phyloP scores from a whole-genome alignment of 2,888 invertebrate species.

The Hemaris fuciformis region DNA sequence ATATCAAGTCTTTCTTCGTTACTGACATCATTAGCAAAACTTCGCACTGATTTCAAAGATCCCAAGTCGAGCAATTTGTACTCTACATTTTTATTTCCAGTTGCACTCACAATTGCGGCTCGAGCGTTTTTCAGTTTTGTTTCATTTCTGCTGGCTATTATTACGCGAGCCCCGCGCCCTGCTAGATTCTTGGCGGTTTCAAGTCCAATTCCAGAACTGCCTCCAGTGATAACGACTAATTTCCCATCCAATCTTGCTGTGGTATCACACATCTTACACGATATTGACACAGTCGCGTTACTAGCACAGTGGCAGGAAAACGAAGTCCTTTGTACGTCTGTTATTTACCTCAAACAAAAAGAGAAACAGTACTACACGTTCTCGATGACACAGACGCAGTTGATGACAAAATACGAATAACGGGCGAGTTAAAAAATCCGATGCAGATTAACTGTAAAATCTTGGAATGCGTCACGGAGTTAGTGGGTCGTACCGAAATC shows the following conservation, averaged over 20 bases:
- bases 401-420: neutral
- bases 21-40: conserved; percentile 74
- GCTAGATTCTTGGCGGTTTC: conserved; percentile 72
- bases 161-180: conserved; percentile 68
- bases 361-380: conserved; percentile 27
- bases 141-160: conserved; percentile 77
- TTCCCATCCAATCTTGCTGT: conserved; percentile 54
- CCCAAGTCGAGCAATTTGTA: conserved; percentile 65
- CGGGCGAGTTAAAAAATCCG: neutral
- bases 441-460: neutral
- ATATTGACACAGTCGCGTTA: conserved; percentile 3
- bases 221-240: conserved; percentile 67
- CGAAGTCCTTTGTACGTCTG: conserved; percentile 18
- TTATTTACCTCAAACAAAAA: conserved; percentile 33
- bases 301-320: conserved; percentile 27
- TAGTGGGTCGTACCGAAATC: neutral
- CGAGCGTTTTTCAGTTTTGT: conserved; percentile 61
- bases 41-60: conserved; percentile 73
- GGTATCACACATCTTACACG: conserved; percentile 45
- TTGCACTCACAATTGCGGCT: conserved; percentile 48
- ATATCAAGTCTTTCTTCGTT: conserved; percentile 70
- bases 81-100: conserved; percentile 53
- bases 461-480: neutral
- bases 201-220: conserved; percentile 67
- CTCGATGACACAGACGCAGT: conserved; percentile 26